A percentile compares a stretch with the other conserved stretches of the same genome.
Conservation (phyloP, 2,888 invertebrate species). For the Ochlodes sylvanus region DNA sequence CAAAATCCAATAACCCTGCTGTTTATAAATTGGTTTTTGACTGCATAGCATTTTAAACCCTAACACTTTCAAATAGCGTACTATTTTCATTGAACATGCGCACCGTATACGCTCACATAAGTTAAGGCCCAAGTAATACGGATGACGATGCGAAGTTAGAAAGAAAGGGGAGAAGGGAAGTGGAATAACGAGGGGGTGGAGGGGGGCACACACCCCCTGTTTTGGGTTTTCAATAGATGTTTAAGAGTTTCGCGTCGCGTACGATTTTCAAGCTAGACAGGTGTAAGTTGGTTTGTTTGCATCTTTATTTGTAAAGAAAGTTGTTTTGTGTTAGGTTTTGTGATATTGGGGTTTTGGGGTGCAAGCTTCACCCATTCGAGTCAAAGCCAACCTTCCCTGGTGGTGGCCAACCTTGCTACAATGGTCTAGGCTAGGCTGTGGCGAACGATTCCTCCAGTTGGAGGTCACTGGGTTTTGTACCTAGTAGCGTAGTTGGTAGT, state of each 20-base stretch:
- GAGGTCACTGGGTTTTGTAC: too few relatives aligned
- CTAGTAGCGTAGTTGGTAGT: too few relatives aligned
- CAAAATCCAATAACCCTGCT: slow-evolving; percentile 51
- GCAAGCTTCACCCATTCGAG: too few relatives aligned
- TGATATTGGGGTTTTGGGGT: too few relatives aligned
- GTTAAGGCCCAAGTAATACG: slow-evolving; percentile 83
- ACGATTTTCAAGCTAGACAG: slow-evolving; percentile 76
- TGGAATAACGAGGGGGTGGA: slow-evolving; percentile 71
- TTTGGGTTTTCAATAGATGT: slow-evolving; percentile 84
- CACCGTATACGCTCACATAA: slow-evolving; percentile 76
- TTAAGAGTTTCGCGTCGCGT: slow-evolving; percentile 73
- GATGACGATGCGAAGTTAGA: slow-evolving; percentile 84
- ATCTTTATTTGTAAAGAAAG: neutral
- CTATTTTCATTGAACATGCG: slow-evolving; percentile 45
- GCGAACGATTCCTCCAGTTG: too few relatives aligned
- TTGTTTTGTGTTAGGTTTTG: too few relatives aligned
- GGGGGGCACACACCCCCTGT: slow-evolving; percentile 70
- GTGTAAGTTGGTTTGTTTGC: slow-evolving; percentile 52
- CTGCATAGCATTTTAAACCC: slow-evolving; percentile 46
- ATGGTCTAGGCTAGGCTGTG: too few relatives aligned
- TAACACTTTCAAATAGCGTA: slow-evolving; percentile 40
- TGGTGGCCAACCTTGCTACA: too few relatives aligned
- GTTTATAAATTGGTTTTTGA: slow-evolving; percentile 70
- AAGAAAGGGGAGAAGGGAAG: slow-evolving; percentile 81
- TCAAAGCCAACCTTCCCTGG: too few relatives aligned